Conservation (phyloP, 2,113 vertebrate species). For the Propithecus coquereli region DNA sequence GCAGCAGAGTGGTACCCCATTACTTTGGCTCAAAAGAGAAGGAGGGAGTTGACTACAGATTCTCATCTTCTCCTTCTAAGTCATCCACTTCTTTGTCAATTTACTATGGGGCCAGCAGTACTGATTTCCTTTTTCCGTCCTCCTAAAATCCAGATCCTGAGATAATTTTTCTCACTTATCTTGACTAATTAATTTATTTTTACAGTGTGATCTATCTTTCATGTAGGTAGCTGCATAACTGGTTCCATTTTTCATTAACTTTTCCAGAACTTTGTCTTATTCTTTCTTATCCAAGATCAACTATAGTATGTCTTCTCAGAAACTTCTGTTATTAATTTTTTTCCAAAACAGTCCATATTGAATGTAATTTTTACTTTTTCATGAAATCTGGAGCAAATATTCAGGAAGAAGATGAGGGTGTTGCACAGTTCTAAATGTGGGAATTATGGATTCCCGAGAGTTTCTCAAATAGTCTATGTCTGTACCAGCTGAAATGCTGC, state of each 20-base stretch:
- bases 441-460: neutral
- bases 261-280: neutral
- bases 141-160: neutral
- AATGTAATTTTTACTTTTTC: neutral
- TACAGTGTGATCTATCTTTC: neutral
- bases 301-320: neutral
- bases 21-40: neutral
- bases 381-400: neutral
- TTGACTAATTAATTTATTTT: neutral
- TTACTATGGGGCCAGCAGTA: neutral
- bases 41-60: neutral
- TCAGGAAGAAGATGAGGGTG: neutral
- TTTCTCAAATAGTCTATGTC: neutral
- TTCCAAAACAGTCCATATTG: neutral
- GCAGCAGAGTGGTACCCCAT: neutral
- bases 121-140: neutral
- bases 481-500: too few relatives aligned
- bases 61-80: neutral
- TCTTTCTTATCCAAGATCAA: neutral
- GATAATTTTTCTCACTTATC: neutral
- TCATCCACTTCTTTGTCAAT: neutral
- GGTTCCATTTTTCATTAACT: neutral
- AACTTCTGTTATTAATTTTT: neutral
- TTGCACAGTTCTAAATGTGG: neutral
- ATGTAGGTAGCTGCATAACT: neutral